These are phyloP conservation scores for Thyatira batis DNA, from an alignment of 2,888 invertebrate genomes.

Conservation along the genomic window DNA sequence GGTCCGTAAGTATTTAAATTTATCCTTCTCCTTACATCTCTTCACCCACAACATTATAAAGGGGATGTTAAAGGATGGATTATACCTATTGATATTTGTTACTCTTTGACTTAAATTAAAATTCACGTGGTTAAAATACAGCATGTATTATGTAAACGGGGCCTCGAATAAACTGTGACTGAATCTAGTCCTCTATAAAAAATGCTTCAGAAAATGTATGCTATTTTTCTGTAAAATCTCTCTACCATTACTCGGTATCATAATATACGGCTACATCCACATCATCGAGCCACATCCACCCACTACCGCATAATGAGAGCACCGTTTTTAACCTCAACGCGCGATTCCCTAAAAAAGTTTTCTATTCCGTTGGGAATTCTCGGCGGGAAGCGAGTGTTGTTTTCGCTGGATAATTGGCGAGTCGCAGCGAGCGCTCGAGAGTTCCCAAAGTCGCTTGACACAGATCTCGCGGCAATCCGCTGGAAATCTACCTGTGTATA, in stretches of 20 bases:
- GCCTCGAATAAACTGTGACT: too few relatives aligned
- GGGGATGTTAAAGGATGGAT: too few relatives aligned
- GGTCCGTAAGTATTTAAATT: too few relatives aligned
- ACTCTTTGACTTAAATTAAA: too few relatives aligned
- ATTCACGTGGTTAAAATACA: too few relatives aligned
- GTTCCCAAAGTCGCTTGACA: slow-evolving; percentile 52
- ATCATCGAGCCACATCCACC: not conserved
- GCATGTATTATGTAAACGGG: too few relatives aligned
- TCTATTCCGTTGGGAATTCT: slow-evolving; percentile 13
- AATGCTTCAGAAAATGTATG: not conserved
- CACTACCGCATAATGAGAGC: not conserved
- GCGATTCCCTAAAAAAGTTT: slow-evolving; percentile 14
- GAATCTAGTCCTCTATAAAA: too few relatives aligned
- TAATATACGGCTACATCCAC: not conserved
- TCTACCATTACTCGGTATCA: not conserved
- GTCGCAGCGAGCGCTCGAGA: slow-evolving; percentile 30
- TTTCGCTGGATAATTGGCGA: slow-evolving; percentile 50
- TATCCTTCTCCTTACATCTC: too few relatives aligned
- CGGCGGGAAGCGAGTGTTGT: slow-evolving; percentile 27
- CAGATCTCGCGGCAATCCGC: slow-evolving; percentile 41
- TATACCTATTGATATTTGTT: too few relatives aligned
- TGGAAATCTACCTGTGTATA: slow-evolving; percentile 19
- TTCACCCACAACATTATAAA: too few relatives aligned
- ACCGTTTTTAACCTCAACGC: not conserved
- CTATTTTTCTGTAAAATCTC: not conserved